Evolutionary conservation across 2,888 invertebrate species (phyloP).

Genomic region (Calameuta pallipes): DNA sequence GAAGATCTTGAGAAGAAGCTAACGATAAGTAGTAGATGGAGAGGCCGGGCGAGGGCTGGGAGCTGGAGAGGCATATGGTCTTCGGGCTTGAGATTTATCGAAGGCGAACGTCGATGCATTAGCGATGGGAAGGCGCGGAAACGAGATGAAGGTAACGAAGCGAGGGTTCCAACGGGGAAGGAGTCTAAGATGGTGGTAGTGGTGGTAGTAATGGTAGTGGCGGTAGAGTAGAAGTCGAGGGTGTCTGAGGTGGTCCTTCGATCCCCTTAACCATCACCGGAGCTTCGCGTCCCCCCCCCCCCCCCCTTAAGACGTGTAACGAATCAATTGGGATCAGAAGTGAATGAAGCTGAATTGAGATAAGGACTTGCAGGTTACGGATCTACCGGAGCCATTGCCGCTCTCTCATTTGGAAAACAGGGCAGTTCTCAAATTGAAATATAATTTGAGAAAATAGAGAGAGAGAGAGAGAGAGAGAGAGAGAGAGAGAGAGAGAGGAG

Average conservation of each 20-base stretch:
- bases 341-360: constrained; percentile 28
- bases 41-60: not conserved
- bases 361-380: constrained; percentile 21
- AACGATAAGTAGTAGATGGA: too few relatives aligned
- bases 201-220: constrained; percentile 20
- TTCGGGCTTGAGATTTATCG: constrained; percentile 49
- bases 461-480: not conserved
- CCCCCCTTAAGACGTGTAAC: constrained; percentile 45
- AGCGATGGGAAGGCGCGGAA: constrained; percentile 50
- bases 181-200: constrained; percentile 29
- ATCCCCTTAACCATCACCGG: constrained; percentile 24
- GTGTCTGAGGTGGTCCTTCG: constrained; percentile 8
- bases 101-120: constrained; percentile 54
- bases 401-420: constrained; percentile 11
- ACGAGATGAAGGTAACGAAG: constrained; percentile 53
- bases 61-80: constrained; percentile 30
- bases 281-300: constrained; percentile 17
- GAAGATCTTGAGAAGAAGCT: too few relatives aligned
- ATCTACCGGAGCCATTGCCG: constrained; percentile 14
- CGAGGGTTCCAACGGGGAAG: constrained; percentile 46
- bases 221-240: constrained; percentile 9
- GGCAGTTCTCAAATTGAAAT: constrained; percentile 18
- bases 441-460: constrained; percentile 23
- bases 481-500: not conserved
- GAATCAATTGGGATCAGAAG: constrained; percentile 52